These are phyloP conservation scores for Meloe dianella DNA, from an alignment of 2,888 invertebrate species.

Conservation along the genomic window DNA sequence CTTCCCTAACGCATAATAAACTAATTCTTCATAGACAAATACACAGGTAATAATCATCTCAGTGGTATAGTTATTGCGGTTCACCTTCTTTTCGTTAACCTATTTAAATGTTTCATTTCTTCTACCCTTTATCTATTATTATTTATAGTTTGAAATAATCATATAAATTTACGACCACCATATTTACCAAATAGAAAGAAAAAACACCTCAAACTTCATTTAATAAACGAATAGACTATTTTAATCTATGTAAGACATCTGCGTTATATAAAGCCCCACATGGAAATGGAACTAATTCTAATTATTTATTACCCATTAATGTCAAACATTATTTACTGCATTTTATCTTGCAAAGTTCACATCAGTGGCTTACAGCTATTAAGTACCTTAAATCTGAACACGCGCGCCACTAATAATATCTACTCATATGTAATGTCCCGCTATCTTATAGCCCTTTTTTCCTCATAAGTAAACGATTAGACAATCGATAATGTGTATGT, in stretches of 20 bases:
- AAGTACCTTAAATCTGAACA: constrained; percentile 28
- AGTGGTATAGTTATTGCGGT: neutral
- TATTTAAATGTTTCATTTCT: neutral
- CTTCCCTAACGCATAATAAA: neutral
- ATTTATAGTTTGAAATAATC: constrained; percentile 42
- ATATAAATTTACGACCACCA: constrained; percentile 41
- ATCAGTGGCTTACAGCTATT: constrained; percentile 36
- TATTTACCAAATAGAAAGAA: constrained; percentile 36
- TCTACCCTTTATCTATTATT: constrained; percentile 30
- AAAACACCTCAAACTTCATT: constrained; percentile 45
- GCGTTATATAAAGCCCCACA: constrained; percentile 45
- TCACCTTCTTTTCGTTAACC: neutral
- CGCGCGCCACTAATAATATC: constrained; percentile 13
- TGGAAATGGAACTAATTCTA: constrained; percentile 50
- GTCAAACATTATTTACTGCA: constrained; percentile 43
- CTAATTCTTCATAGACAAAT: neutral
- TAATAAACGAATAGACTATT: constrained; percentile 43
- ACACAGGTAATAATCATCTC: neutral
- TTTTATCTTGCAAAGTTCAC: constrained; percentile 38
- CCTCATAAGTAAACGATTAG: neutral
- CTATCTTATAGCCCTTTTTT: neutral
- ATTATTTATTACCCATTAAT: constrained; percentile 43
- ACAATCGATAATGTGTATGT: neutral
- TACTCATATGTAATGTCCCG: neutral
- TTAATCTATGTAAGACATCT: constrained; percentile 50